Evolutionary conservation across 2,888 invertebrate species (phyloP).

Genomic region (Euzophera pinguis): DNA sequence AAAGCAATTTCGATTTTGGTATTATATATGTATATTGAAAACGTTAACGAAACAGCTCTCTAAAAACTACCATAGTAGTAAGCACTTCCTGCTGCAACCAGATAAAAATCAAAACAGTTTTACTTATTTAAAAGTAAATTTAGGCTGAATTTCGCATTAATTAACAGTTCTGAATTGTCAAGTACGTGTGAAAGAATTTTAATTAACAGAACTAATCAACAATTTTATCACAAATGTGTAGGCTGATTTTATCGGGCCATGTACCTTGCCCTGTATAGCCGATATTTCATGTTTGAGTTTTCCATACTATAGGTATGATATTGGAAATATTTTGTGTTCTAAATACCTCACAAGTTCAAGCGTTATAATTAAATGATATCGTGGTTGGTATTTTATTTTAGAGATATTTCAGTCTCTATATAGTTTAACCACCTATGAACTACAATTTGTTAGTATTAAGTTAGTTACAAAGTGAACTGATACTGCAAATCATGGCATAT

Average conservation of each 20-base stretch:
- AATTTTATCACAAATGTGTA: constrained; percentile 10
- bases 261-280: background rate
- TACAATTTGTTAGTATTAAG: too few relatives aligned
- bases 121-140: background rate
- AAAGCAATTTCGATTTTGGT: too few relatives aligned
- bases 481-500: too few relatives aligned
- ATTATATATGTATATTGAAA: too few relatives aligned
- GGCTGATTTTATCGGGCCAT: constrained; percentile 6
- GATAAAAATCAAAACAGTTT: background rate
- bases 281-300: constrained; percentile 3
- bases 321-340: background rate
- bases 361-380: too few relatives aligned
- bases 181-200: constrained; percentile 10
- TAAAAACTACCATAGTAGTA: too few relatives aligned
- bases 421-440: too few relatives aligned
- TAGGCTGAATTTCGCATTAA: background rate
- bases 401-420: too few relatives aligned
- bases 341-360: background rate
- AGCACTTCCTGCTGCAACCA: background rate
- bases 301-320: background rate
- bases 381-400: too few relatives aligned
- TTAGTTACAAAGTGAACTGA: too few relatives aligned
- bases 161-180: background rate
- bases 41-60: too few relatives aligned
- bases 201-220: constrained; percentile 6